Percentiles rank a stretch among this genome's conserved stretches.
Evolutionary conservation across 2,888 invertebrate genomes (phyloP).

Genomic region (Agrotis ipsilon): DNA sequence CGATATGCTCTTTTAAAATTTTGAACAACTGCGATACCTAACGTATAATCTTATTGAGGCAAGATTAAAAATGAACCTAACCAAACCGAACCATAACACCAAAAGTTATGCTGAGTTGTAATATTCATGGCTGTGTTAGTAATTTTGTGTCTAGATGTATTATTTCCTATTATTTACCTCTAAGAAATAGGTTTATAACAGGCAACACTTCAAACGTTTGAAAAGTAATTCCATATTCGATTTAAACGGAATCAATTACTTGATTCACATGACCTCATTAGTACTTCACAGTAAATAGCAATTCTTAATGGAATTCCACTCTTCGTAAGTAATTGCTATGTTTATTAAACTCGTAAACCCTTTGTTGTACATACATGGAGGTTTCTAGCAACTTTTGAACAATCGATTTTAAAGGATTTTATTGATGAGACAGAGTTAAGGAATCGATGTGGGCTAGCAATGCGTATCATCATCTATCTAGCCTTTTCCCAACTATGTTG

Average conservation of each 20-base stretch:
- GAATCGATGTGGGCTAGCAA: too few species aligned
- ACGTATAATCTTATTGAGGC: too few species aligned
- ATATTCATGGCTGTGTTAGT: too few species aligned
- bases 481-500: too few species aligned
- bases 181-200: background rate
- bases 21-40: too few species aligned
- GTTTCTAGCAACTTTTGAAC: background rate
- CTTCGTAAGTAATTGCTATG: constrained; percentile 33
- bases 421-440: too few species aligned
- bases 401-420: background rate
- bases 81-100: too few species aligned
- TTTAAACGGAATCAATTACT: constrained; percentile 36
- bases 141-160: too few species aligned
- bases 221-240: constrained; percentile 13
- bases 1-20: too few species aligned
- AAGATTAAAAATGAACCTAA: too few species aligned
- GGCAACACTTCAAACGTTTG: constrained; percentile 16
- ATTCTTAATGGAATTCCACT: constrained; percentile 37
- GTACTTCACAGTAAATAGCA: constrained; percentile 30
- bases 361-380: background rate
- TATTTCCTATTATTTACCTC: background rate
- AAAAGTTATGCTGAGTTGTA: too few species aligned
- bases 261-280: constrained; percentile 25
- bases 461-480: too few species aligned
- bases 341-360: constrained; percentile 21